Evolutionary conservation across 2,888 invertebrate genomes (phyloP).

Genomic region (Xestia rhomboidea): DNA sequence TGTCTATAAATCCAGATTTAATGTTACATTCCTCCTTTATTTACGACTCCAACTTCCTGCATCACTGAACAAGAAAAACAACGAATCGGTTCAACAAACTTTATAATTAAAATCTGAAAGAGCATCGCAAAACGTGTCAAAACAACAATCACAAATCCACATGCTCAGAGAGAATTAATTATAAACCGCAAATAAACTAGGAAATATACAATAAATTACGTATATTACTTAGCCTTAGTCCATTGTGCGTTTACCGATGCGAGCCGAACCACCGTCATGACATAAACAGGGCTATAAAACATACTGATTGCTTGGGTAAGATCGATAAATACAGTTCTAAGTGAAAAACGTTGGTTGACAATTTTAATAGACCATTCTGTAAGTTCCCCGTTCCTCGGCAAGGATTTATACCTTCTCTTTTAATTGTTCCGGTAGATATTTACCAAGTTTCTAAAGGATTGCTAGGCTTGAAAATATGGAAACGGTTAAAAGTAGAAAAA

Average conservation of each 20-base stretch:
- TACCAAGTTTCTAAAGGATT: constrained; percentile 33
- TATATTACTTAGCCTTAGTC: constrained; percentile 73
- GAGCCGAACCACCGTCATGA: constrained; percentile 67
- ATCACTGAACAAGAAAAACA: constrained; percentile 31
- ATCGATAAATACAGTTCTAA: constrained; percentile 75
- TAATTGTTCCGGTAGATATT: constrained; percentile 59
- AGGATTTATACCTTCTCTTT: constrained; percentile 54
- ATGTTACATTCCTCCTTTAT: constrained; percentile 32
- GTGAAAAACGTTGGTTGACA: constrained; percentile 73
- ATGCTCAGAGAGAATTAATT: constrained; percentile 74
- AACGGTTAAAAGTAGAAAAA: constrained; percentile 36
- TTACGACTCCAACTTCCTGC: constrained; percentile 41
- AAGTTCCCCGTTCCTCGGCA: constrained; percentile 52
- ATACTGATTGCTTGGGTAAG: constrained; percentile 73
- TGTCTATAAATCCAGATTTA: constrained; percentile 38
- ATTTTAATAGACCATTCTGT: constrained; percentile 64
- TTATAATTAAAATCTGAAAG: constrained; percentile 60
- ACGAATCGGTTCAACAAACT: constrained; percentile 49
- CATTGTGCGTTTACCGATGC: constrained; percentile 68
- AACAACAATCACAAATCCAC: constrained; percentile 30
- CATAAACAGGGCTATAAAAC: constrained; percentile 75
- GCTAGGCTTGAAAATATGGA: constrained; percentile 31
- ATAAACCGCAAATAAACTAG: constrained; percentile 71
- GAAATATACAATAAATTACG: constrained; percentile 80
- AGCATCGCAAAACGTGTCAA: constrained; percentile 56